A percentile compares a stretch with the other conserved stretches of the same genome.
Evolutionary conservation across 2,113 vertebrate genomes (phyloP).

Genomic region (Aramus guarauna): DNA sequence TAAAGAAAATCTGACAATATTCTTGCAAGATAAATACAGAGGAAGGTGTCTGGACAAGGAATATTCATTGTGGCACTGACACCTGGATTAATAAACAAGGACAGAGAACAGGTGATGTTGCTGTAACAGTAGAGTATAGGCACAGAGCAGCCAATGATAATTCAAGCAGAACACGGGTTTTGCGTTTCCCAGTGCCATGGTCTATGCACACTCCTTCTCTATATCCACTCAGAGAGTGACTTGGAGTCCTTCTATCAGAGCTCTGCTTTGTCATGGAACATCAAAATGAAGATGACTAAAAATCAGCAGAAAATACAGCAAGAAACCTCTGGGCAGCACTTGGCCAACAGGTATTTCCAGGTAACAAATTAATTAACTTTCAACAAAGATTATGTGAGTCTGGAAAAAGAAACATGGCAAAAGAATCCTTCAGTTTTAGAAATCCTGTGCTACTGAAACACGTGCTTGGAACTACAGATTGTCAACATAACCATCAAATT

Average conservation of each 20-base stretch:
- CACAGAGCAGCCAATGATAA: not conserved
- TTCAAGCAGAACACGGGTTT: not conserved
- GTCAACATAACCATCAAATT: not conserved
- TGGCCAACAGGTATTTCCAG: not conserved
- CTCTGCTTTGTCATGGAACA: not conserved
- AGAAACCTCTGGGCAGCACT: not conserved
- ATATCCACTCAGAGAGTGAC: not conserved
- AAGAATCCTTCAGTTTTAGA: not conserved
- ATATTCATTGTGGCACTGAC: not conserved
- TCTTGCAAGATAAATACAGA: not conserved
- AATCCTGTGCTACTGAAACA: not conserved
- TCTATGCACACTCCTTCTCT: not conserved
- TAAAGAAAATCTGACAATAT: not conserved
- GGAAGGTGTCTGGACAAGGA: not conserved
- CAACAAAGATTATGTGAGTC: not conserved
- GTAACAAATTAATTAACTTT: not conserved
- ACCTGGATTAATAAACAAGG: not conserved
- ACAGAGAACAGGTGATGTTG: not conserved
- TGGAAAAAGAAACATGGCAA: not conserved
- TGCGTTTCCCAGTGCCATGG: not conserved
- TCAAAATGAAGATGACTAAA: not conserved
- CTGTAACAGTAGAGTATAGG: not conserved
- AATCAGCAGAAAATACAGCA: not conserved
- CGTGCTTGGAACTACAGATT: rapidly evolving
- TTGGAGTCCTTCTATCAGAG: not conserved